Conservation (phyloP, 2,797 vertebrate species). For the Rhinatrema bivittatum region DNA sequence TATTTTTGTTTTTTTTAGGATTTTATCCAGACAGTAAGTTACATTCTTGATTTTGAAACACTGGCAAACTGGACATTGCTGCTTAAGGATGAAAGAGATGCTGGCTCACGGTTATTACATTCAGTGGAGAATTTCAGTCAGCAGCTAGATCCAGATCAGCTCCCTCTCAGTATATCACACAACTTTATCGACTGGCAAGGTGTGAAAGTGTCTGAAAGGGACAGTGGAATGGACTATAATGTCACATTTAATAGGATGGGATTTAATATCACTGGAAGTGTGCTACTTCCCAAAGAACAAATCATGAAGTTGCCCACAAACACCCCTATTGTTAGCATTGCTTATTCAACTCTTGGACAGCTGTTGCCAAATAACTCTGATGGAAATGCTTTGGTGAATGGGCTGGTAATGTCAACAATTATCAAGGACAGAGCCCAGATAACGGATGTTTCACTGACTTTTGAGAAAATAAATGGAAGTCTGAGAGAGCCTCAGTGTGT, state of each 20-base stretch:
- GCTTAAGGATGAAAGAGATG: background rate
- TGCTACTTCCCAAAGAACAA: conserved; percentile 19
- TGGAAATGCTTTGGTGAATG: conserved; percentile 23
- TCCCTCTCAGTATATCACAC: conserved; percentile 15
- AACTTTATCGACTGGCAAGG: conserved; percentile 25
- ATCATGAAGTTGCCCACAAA: conserved; percentile 2
- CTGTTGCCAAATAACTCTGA: conserved; percentile 12
- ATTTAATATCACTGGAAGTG: background rate
- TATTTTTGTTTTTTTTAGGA: conserved; percentile 21
- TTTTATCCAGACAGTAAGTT: conserved; percentile 22
- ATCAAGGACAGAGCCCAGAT: conserved; percentile 12
- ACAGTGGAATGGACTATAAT: conserved; percentile 4
- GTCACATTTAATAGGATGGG: background rate
- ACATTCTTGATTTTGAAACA: conserved; percentile 14
- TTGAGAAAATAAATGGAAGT: conserved; percentile 25
- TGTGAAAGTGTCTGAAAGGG: background rate
- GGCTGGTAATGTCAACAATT: conserved; percentile 16
- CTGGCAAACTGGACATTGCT: conserved; percentile 25
- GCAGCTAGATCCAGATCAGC: conserved; percentile 8
- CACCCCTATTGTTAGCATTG: conserved; percentile 19
- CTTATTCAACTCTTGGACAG: conserved; percentile 15
- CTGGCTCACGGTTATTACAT: conserved; percentile 17
- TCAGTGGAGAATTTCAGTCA: conserved; percentile 23
- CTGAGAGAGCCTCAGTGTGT: conserved; percentile 17
- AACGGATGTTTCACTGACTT: conserved; percentile 14